Evolutionary conservation across 2,797 vertebrate species (phyloP), one percentile per base, ranked within the genome.

Genomic region (Spinibarbus caldwelli): DNA sequence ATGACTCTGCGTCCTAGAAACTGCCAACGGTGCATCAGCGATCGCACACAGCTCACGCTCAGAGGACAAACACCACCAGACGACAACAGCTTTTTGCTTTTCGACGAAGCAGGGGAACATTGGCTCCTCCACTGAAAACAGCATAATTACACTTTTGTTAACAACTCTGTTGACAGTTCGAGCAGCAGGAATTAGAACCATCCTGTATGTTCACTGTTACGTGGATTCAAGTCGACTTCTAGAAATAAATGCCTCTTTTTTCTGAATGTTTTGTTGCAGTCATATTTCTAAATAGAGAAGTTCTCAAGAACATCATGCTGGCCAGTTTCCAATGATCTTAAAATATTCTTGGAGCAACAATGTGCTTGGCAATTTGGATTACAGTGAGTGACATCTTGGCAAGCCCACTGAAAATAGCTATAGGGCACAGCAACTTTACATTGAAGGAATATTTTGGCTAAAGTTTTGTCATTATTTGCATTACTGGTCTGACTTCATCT

Each of bases 1-100:
- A 29, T 86, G 82, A 88, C 86, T 84, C 62, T 2, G 45, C 45
- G 38, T 85, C 80, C 81, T 85, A 66, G 66, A 90, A 86, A 85
- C 78, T 83, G 78, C 64, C 29, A 71, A 57, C 45, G 57, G 66
- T 54, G 57, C 45, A 82, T 79, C 23, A 43, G 71, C 26, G 15
- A 5, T 45, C 49, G 23, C 72, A 54, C 83, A 36, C 82, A 36
- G 78, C 43, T 80, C 34, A 7, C 36, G 17, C 59, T 80, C 59
- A 75, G 41, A 81, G 73, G 72, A 86, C 71, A 41, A 78, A 81
- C 83, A 82, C 75, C 72, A 67, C 66, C 85, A 76, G 59, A 84
- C 72, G 43, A 38, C 59, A 75, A 49, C 49, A 78, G 72, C 59
- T 75, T 49, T 82, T n/a, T 66, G 9, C 34, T 43, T 45, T 83